Evolutionary conservation across 2,888 invertebrate genomes (phyloP).

Genomic region (Clostera curtula): DNA sequence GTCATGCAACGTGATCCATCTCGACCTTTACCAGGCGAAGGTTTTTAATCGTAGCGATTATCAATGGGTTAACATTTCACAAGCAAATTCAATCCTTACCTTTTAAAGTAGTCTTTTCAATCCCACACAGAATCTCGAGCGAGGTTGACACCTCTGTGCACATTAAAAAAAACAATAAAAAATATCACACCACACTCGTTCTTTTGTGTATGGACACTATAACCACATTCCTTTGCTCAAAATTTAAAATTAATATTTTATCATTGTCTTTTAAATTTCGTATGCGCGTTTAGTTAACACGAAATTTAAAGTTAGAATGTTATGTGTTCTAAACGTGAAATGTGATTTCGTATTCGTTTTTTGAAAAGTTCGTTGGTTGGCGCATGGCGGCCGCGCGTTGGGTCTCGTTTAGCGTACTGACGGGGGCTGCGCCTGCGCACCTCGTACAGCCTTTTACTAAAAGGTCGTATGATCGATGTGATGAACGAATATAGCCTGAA

Average conservation of each 20-base stretch:
- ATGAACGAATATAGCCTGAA: constrained; percentile 21
- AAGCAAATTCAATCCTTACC: constrained; percentile 22
- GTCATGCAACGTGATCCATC: constrained; percentile 15
- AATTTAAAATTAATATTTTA: constrained; percentile 38
- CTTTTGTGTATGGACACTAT: constrained; percentile 50
- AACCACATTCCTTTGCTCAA: constrained; percentile 53
- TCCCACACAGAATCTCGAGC: constrained; percentile 24
- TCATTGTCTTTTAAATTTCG: constrained; percentile 36
- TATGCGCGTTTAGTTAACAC: constrained; percentile 22
- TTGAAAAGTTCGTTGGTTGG: constrained; percentile 48
- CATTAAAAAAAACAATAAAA: constrained; percentile 40
- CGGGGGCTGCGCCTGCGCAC: constrained; percentile 37
- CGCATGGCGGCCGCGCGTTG: constrained; percentile 68
- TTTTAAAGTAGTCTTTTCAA: constrained; percentile 24
- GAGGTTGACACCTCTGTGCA: constrained; percentile 37
- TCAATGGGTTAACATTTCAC: constrained; percentile 9
- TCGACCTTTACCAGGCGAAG: constrained; percentile 17
- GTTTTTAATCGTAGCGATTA: constrained; percentile 3
- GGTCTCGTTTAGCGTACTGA: constrained; percentile 36
- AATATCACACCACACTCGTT: constrained; percentile 51
- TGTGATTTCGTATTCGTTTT: constrained; percentile 49
- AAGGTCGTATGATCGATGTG: constrained; percentile 21
- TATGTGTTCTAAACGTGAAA: constrained; percentile 26
- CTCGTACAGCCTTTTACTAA: constrained; percentile 18
- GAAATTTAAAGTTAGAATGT: constrained; percentile 28